Evolutionary conservation across 2,888 invertebrate species (phyloP), one percentile per base, ranked within the genome.

Genomic region (Hyalella azteca): DNA sequence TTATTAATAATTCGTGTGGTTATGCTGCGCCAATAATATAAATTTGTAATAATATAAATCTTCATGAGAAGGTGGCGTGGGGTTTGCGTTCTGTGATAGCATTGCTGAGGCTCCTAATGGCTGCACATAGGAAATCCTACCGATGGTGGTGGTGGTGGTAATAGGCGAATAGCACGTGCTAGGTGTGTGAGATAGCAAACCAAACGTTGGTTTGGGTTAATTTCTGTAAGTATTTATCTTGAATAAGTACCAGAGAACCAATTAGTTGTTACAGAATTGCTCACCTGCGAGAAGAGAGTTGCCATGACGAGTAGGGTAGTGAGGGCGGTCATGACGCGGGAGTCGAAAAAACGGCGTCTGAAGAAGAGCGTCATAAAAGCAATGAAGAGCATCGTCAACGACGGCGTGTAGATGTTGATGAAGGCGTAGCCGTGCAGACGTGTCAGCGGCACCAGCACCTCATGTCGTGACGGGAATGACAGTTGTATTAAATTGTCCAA

Each of bases 251-350:
- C 7, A 11, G 9, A 45, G 45, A 7, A 45, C 15, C 9, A 45
- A 15, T 15, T 15, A 7, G 15, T 45, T 45, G 15, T 45, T 15
- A 11, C 45, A 15, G 9, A 45, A 15, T 15, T 15, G 15, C 19
- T 59, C 19, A 49, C 77, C 77, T 77, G 77, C 1, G 77, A 54
- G 40, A 82, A 82, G 75, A 82, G 77, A 15, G 82, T 82, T 4
- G 82, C 82, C 82, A 82, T 80, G 29, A 82, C 82, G 66, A 82
- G 76, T 19, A 82, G 78, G 3, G 82, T 73, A 26, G 82, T 82
- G 29, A 82, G 82, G 4, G 82, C 40, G 9, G 82, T 82, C 82
- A 82, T 82, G 50, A 82, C 78, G 40, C 82, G 45, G n/a, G 76
- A 78, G 26, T 82, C 82, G 48, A 82, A 80, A 66, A 78, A 80